phyloP scores from a whole-genome alignment of 1,140 invertebrate genomes.

The Bathynomus jamesi region DNA sequence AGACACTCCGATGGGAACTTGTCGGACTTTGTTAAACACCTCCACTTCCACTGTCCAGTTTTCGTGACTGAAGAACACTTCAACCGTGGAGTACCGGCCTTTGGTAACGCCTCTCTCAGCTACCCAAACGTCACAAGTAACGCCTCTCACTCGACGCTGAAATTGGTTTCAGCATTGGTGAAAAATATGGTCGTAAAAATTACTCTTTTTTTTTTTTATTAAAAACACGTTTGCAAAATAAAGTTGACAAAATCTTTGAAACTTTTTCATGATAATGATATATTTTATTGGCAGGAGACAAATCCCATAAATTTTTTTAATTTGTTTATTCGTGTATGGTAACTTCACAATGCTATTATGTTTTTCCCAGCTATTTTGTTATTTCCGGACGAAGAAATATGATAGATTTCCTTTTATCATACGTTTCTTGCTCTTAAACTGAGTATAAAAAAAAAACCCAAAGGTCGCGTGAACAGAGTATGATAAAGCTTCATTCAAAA shows the following conservation, averaged over 20 bases:
- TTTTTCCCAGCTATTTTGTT: no score
- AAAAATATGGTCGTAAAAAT: neutral
- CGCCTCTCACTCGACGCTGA: conserved; percentile 37
- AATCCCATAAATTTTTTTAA: no score
- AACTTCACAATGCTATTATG: no score
- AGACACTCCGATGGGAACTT: conserved; percentile 38
- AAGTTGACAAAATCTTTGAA: neutral
- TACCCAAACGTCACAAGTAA: conserved; percentile 39
- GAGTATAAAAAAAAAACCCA: no score
- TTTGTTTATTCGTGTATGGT: no score
- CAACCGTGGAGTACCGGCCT: conserved; percentile 38
- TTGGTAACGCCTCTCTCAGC: conserved; percentile 31
- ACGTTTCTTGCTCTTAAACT: no score
- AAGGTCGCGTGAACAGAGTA: no score
- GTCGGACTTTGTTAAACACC: conserved; percentile 35
- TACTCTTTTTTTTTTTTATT: neutral
- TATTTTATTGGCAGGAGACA: no score
- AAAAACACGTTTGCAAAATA: neutral
- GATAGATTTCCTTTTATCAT: no score
- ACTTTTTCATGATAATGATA: no score
- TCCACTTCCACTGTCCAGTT: conserved; percentile 39
- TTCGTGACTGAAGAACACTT: conserved; percentile 38
- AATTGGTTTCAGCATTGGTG: neutral
- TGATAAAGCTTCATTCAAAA: no score
- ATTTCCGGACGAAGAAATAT: no score